These are phyloP conservation scores for Crypturellus tataupa DNA, from an alignment of 2,797 vertebrate genomes.

Conservation along the genomic window DNA sequence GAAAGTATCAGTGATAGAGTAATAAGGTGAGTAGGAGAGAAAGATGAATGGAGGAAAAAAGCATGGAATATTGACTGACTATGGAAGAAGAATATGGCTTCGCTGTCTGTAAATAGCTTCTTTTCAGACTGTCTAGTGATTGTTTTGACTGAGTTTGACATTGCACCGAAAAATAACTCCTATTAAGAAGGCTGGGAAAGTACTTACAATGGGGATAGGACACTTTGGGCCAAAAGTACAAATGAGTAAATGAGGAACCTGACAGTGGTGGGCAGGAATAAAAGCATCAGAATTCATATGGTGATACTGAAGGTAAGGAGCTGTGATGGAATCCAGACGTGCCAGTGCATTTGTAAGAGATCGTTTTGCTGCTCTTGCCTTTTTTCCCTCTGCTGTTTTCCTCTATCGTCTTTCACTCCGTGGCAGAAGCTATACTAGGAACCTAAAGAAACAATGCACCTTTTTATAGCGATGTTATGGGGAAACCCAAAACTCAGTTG, in stretches of 20 bases:
- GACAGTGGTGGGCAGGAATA: not conserved
- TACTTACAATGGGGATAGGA: not conserved
- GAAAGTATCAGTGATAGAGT: not conserved
- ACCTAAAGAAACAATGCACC: not conserved
- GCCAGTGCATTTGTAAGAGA: accelerated
- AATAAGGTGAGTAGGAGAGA: not conserved
- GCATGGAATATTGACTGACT: not conserved
- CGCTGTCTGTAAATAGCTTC: not conserved
- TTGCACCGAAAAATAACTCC: not conserved
- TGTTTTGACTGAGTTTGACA: not conserved
- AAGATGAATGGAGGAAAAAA: not conserved
- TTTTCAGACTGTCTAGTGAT: not conserved
- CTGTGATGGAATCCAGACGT: not conserved
- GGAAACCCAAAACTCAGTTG: not conserved
- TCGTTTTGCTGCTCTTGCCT: not conserved
- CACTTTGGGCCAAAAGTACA: not conserved
- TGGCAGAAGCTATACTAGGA: not conserved
- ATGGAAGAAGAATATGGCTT: not conserved
- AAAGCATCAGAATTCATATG: not conserved
- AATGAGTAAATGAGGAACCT: not conserved
- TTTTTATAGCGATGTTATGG: conserved; percentile 8
- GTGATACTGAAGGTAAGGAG: not conserved
- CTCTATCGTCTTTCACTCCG: not conserved
- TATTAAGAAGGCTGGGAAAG: not conserved
- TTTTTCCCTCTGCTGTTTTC: accelerated